These are phyloP conservation scores for Daboia siamensis DNA, from an alignment of 2,113 vertebrate genomes.

Conservation along the genomic window DNA sequence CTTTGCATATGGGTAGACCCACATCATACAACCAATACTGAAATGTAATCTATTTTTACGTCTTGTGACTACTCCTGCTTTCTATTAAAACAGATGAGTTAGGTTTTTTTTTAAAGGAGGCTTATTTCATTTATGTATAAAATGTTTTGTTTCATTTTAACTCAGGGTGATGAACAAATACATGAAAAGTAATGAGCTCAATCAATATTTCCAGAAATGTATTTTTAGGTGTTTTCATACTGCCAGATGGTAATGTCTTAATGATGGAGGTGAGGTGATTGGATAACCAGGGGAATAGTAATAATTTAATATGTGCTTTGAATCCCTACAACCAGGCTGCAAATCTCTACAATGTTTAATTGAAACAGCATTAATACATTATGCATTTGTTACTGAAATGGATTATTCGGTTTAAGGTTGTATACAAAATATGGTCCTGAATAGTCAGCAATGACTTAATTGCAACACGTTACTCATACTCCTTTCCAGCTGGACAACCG, in stretches of 20 bases:
- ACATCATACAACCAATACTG: slow-evolving; percentile 64
- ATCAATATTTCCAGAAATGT: slow-evolving; percentile 7
- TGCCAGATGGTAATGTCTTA: background rate
- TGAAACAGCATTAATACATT: slow-evolving; percentile 9
- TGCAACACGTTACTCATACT: background rate
- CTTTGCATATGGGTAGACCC: slow-evolving; percentile 64
- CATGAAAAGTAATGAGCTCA: slow-evolving; percentile 10
- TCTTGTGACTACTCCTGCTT: slow-evolving; percentile 57
- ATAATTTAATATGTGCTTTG: slow-evolving; percentile 15
- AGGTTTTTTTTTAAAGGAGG: slow-evolving; percentile 21
- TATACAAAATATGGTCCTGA: background rate
- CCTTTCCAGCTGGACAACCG: slow-evolving; percentile 2
- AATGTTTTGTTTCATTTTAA: background rate
- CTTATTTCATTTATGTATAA: slow-evolving; percentile 53
- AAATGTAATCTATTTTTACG: slow-evolving; percentile 68
- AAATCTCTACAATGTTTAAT: background rate
- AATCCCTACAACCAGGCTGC: slow-evolving; percentile 7
- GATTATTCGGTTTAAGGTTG: slow-evolving; percentile 3
- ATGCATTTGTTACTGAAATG: slow-evolving; percentile 17
- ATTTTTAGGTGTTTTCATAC: background rate
- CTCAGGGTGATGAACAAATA: background rate
- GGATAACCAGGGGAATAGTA: background rate
- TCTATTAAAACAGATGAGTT: slow-evolving; percentile 47
- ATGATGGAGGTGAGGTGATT: background rate
- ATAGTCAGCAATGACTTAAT: slow-evolving; percentile 7